phyloP scores from a whole-genome alignment of 1,140 invertebrate species.

The Vanessa tameamea region DNA sequence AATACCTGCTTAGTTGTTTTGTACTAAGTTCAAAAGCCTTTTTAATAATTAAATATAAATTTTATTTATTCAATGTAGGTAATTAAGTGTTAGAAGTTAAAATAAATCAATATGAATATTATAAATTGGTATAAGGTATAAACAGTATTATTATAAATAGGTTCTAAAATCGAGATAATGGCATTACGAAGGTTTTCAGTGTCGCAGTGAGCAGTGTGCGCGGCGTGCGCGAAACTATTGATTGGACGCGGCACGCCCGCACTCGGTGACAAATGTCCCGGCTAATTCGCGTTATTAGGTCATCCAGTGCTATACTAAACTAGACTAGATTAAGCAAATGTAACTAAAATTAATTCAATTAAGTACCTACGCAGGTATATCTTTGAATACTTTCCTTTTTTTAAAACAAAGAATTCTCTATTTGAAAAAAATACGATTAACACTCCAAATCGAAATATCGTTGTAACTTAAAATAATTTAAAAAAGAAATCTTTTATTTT shows the following conservation, averaged over 20 bases:
- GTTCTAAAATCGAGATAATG: slow-evolving; percentile 6
- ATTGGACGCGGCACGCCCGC: slow-evolving; percentile 17
- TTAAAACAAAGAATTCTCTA: no score
- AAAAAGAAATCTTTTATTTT: no score
- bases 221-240: slow-evolving; percentile 26
- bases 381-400: neutral
- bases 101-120: no score
- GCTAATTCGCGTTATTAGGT: slow-evolving; percentile 26
- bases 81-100: no score
- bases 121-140: no score
- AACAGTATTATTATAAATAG: neutral
- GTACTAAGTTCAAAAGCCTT: no score
- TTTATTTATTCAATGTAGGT: no score
- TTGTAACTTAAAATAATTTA: no score
- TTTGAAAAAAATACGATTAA: no score
- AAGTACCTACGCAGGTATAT: neutral
- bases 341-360: neutral
- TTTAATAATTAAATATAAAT: no score
- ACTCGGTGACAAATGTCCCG: slow-evolving; percentile 28
- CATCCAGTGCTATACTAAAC: slow-evolving; percentile 1
- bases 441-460: no score
- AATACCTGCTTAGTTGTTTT: no score
- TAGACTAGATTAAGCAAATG: neutral
- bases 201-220: slow-evolving; percentile 21
- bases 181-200: slow-evolving; percentile 13